Base-by-base conservation (phyloP, 2,113 vertebrate species). In the Ceyx cyanopectus region DNA sequence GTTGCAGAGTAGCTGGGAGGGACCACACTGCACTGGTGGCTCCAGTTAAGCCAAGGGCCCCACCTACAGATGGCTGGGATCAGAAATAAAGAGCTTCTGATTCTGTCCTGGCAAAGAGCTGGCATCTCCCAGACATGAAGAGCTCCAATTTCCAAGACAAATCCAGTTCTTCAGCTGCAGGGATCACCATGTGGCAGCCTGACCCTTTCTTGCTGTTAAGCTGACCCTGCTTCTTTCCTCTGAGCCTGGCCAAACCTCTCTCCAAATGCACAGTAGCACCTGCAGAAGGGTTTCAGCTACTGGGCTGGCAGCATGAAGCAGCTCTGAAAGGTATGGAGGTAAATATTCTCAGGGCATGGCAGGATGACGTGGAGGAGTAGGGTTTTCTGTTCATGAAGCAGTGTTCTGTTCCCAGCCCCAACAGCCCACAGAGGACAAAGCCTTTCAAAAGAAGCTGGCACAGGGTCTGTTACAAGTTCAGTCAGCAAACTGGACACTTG, bases 11-110 rank as follows among this genome's bases (percentile, higher is more conserved):
- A 4, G 5, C 7, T 27, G 37, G 62, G 60, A 80, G 46, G 40
- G 37, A 27, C 7, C 7, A 23, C 1, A 1, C 45, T 37, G 2
- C 46, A 18, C 54, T 6, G 43, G 4, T 57, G 66, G 26, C 24
- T 13, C 32, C 24, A 69, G 54, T 54, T 26, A 14, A 45, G 29
- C 23, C 0, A 0, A 24, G 7, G 18, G 51, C 43, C 43, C 10
- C 10, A 1, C 10, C 0, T 0, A 16, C 22, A 27, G 34, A 30
- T 12, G 21, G 27, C 1, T 21, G n/a, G 46, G 17, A 14, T 63
- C 45, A 32, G 78, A 58, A 48, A 18, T 14, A 6, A 34, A 34
- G 34, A 34, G 34, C 34, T 34, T 34, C 34, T 34, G 34, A 34
- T 34, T 34, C 20, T 8, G 0, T 18, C 79, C 48, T 1, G 0